A percentile compares a stretch with the other conserved stretches of the same genome.
These are phyloP conservation scores for Cheirogaleus medius DNA, from an alignment of 2,113 vertebrate species.

Conservation along the genomic window DNA sequence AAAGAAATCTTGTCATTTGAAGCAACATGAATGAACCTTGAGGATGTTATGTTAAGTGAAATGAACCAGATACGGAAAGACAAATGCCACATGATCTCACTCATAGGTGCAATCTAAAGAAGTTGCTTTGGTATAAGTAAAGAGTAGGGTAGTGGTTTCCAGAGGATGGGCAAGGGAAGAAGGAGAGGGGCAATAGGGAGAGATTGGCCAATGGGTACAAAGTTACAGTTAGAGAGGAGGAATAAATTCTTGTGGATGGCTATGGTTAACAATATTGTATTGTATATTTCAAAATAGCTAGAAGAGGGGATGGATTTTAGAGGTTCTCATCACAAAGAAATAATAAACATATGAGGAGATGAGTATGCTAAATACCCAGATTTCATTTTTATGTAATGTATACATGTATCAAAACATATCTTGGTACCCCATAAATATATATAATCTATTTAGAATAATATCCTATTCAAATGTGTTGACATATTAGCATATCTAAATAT, in stretches of 20 bases:
- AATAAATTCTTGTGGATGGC: background rate
- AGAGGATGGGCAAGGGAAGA: background rate
- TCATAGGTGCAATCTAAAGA: background rate
- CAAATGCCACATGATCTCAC: background rate
- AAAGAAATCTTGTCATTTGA: background rate
- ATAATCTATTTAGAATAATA: background rate
- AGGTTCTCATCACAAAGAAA: background rate
- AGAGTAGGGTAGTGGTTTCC: background rate
- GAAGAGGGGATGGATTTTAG: background rate
- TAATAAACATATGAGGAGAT: background rate
- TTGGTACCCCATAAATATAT: background rate
- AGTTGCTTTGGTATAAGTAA: background rate
- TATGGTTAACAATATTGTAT: background rate
- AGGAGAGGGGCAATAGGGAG: background rate
- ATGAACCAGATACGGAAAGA: background rate
- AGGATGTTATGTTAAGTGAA: background rate
- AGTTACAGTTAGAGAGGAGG: background rate
- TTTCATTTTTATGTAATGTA: background rate
- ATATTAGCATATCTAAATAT: background rate
- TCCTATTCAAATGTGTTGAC: background rate
- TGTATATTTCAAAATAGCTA: background rate
- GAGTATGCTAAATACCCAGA: background rate
- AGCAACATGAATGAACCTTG: background rate
- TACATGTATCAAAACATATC: background rate
- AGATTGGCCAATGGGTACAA: background rate